Percentiles rank a stretch among this genome's conserved stretches.
Evolutionary conservation across 2,113 vertebrate genomes (phyloP).

Genomic region (Trematocara marginatum): DNA sequence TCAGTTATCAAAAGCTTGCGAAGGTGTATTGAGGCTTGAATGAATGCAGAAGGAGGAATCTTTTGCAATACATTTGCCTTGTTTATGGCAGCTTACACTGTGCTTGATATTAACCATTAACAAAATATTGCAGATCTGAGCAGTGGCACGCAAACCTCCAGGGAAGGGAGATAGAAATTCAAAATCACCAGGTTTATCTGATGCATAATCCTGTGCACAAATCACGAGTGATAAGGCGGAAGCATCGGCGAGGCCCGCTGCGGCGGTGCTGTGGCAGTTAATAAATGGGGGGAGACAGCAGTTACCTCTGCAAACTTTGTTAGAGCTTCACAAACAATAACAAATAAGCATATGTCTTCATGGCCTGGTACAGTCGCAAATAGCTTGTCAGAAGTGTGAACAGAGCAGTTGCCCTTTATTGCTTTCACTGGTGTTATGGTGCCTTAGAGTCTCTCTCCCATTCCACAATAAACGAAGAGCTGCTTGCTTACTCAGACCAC

Average conservation of each 20-base stretch:
- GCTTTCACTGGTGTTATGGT: conserved; percentile 23
- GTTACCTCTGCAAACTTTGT: conserved; percentile 26
- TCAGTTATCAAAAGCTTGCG: background rate
- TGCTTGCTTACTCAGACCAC: conserved; percentile 59
- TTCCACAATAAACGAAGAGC: conserved; percentile 44
- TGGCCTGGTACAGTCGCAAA: conserved; percentile 30
- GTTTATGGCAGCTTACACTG: background rate
- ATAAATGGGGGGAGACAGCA: background rate
- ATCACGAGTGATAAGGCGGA: conserved; percentile 16
- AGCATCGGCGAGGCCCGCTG: background rate
- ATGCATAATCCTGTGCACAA: conserved; percentile 30
- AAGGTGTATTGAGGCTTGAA: background rate
- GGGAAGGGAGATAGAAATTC: conserved; percentile 4
- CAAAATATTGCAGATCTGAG: background rate
- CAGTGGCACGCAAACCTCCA: background rate
- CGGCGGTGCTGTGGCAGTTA: background rate
- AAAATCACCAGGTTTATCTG: conserved; percentile 29
- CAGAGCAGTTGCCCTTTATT: conserved; percentile 52
- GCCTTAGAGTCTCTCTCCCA: conserved; percentile 27
- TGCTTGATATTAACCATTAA: background rate
- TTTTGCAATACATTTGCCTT: conserved; percentile 3
- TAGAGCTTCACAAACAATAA: conserved; percentile 16
- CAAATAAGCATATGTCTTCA: conserved; percentile 26
- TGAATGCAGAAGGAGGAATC: background rate
- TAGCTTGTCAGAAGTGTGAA: conserved; percentile 32